Conservation (phyloP, 1,140 invertebrate genomes). For the Hypsibius dujardini region DNA sequence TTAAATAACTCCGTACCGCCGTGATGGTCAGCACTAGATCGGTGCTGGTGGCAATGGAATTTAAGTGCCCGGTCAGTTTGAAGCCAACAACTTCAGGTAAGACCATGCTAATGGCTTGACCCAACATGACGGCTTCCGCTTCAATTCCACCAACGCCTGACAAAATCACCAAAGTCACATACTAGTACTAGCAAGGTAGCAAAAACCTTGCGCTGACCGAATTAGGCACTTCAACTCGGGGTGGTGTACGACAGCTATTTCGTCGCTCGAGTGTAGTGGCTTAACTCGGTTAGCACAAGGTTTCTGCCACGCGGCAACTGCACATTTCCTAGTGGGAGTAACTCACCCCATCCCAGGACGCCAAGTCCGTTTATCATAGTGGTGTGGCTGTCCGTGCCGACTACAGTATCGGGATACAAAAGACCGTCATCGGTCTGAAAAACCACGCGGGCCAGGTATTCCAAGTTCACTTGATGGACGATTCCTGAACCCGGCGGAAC, state of each 20-base stretch:
- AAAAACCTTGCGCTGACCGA: background rate
- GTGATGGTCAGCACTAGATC: conserved; percentile 94
- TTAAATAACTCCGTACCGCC: conserved; percentile 45
- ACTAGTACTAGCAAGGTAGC: conserved; percentile 2
- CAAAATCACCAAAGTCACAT: conserved; percentile 3
- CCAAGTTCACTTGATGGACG: conserved; percentile 92
- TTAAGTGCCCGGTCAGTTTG: conserved; percentile 59
- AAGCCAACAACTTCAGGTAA: conserved; percentile 89
- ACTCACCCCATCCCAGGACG: conserved; percentile 46
- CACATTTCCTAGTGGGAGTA: conserved; percentile 4
- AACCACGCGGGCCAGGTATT: conserved; percentile 85
- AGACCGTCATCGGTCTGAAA: conserved; percentile 48
- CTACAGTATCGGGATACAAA: conserved; percentile 82
- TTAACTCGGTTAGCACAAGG: background rate
- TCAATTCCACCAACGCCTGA: conserved; percentile 43
- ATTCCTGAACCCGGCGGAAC: conserved; percentile 95
- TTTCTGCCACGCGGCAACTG: conserved; percentile 2
- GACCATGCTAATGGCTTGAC: conserved; percentile 88
- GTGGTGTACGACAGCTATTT: background rate
- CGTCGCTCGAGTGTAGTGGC: background rate
- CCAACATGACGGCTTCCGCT: conserved; percentile 51
- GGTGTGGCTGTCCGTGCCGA: conserved; percentile 97
- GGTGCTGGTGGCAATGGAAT: conserved; percentile 74
- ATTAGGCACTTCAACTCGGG: no score
- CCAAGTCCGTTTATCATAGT: conserved; percentile 91